phyloP scores from a whole-genome alignment of 2,113 vertebrate species.

The Phoenicopterus ruber region DNA sequence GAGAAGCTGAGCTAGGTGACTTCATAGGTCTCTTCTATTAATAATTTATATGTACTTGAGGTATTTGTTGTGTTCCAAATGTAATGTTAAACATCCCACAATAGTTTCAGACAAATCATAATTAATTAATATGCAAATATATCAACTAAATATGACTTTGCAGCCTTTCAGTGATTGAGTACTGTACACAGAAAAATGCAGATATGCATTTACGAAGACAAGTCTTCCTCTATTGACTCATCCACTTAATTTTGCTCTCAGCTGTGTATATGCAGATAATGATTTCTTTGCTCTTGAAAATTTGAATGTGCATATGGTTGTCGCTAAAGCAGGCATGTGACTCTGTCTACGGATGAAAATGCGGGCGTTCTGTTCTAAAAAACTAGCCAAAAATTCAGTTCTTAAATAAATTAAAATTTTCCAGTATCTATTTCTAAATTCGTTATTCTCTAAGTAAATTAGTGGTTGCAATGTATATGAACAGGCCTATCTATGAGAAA shows the following conservation, averaged over 20 bases:
- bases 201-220: neutral
- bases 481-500: neutral
- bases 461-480: neutral
- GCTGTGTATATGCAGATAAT: neutral
- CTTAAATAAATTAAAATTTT: neutral
- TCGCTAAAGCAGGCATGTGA: neutral
- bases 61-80: neutral
- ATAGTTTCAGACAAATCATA: neutral
- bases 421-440: neutral
- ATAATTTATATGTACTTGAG: neutral
- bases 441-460: neutral
- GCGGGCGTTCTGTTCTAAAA: neutral
- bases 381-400: neutral
- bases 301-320: neutral
- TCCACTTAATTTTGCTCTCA: constrained; percentile 9
- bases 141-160: neutral
- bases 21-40: neutral
- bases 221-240: neutral
- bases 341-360: neutral
- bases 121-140: constrained; percentile 12
- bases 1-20: neutral
- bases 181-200: neutral
- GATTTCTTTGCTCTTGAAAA: neutral
- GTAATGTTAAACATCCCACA: neutral
- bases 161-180: neutral